A percentile compares a stretch with the other conserved stretches of the same genome.
Evolutionary conservation across 2,888 invertebrate species (phyloP).

Genomic region (Conomelus anceps): DNA sequence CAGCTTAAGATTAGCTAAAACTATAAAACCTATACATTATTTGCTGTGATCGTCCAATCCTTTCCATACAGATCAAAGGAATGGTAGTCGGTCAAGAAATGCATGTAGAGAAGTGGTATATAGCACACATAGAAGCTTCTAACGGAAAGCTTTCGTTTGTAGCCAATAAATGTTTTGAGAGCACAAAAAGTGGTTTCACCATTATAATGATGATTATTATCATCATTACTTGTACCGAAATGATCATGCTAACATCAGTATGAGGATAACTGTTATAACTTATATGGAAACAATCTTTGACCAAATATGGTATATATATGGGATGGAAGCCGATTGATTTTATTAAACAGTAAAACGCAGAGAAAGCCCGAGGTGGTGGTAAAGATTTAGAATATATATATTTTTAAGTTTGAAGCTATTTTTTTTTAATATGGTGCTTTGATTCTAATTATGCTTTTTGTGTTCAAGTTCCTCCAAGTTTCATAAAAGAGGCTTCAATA

Average conservation of each 20-base stretch:
- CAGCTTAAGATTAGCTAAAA: not conserved
- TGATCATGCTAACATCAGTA: no score
- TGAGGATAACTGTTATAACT: not conserved
- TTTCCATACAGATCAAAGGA: not conserved
- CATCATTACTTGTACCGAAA: not conserved
- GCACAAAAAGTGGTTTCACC: not conserved
- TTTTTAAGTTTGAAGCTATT: no score
- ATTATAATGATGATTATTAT: not conserved
- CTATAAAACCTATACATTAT: not conserved
- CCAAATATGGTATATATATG: not conserved
- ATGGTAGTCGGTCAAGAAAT: not conserved
- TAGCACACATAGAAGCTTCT: not conserved
- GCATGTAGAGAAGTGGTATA: no score
- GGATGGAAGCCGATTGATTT: no score
- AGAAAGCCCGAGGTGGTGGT: no score
- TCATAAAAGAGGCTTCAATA: no score
- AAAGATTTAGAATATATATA: no score
- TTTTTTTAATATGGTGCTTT: no score
- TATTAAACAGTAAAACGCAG: not conserved
- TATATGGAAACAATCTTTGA: not conserved
- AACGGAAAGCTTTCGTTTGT: not conserved
- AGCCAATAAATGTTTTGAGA: not conserved
- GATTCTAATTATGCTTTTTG: no score
- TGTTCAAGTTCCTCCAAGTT: no score
- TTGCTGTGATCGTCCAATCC: not conserved